Evolutionary conservation across 1,140 invertebrate genomes (phyloP), one percentile per base, ranked within the genome.

Genomic region (Ylistrum balloti): DNA sequence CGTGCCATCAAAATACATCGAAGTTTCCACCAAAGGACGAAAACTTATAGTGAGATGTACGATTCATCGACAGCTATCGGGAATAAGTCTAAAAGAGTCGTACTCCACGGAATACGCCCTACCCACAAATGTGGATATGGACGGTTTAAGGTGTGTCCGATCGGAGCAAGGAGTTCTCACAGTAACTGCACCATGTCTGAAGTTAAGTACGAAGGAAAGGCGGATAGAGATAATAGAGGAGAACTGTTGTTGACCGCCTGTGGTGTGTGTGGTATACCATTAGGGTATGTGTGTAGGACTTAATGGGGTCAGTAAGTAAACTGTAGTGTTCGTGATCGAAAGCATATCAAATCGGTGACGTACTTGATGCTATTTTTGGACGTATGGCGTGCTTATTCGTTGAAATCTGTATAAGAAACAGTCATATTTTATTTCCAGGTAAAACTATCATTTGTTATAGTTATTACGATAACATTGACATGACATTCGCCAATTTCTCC

Each of bases 1-100:
- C 56, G 56, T 74, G 22, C 56, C 56, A 74, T 74, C 56, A 17
- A 74, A 74, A 74, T 74, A 74, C 56, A 74, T 74, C 56, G 20
- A 74, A 28, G 56, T 74, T 5, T 74, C 56, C 5, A 74, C n/a
- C 1, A 74, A 74, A 28, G 56, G 56, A 28, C 56, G 56, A 7
- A 74, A 74, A 74, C 56, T 74, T 74, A 74, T 74, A 1, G 56
- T 74, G 15, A 22, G 56, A 7, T 74, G 56, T 28, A 74, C n/a
- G 2, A 74, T 74, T 17, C 22, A 74, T 22, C 22, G 56, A 74
- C 56, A 74, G 1, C 22, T 74, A 28, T n/a, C 22, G 56, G 56
- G 56, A 74, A 22, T 74, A 2, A 74, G 56, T n/a, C 28, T 74
- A 28, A 74, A 74, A n/a, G 56, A 74, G n/a, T 74, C 56, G n/a